Conservation (phyloP, 2,888 invertebrate genomes). For the Drosophila bunnanda region DNA sequence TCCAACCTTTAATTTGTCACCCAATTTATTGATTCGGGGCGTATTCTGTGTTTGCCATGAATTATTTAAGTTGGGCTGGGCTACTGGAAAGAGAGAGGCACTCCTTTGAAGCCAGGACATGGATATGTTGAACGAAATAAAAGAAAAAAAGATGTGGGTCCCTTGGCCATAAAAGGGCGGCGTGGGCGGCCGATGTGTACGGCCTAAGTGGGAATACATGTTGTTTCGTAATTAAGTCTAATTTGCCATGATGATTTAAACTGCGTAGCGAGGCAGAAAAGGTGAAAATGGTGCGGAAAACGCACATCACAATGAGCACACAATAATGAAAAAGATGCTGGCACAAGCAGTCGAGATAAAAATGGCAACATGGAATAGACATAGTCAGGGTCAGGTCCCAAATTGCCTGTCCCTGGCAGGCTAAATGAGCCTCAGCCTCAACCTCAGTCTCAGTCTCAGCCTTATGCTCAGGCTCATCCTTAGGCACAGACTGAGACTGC, state of each 20-base stretch:
- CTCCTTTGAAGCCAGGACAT: conserved; percentile 4
- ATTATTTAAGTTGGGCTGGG: conserved; percentile 13
- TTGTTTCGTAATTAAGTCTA: conserved; percentile 72
- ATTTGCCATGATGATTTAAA: conserved; percentile 74
- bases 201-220: conserved; percentile 74
- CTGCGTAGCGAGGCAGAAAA: conserved; percentile 59
- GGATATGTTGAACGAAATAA: not conserved
- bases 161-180: conserved; percentile 8
- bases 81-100: conserved; percentile 5
- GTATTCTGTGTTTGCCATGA: conserved; percentile 4
- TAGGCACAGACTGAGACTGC: not conserved
- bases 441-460: conserved; percentile 2
- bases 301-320: conserved; percentile 44
- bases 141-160: conserved; percentile 1
- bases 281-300: conserved; percentile 54
- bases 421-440: conserved; percentile 66
- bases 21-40: conserved; percentile 21
- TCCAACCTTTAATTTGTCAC: conserved; percentile 32
- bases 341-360: conserved; percentile 51
- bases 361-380: conserved; percentile 45
- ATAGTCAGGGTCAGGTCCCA: conserved; percentile 47
- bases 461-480: conserved; percentile 11
- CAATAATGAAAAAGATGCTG: conserved; percentile 37
- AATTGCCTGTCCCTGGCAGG: conserved; percentile 53
- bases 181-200: conserved; percentile 1